Base-by-base conservation (phyloP, 2,113 vertebrate genomes). In the Scomber japonicus region DNA sequence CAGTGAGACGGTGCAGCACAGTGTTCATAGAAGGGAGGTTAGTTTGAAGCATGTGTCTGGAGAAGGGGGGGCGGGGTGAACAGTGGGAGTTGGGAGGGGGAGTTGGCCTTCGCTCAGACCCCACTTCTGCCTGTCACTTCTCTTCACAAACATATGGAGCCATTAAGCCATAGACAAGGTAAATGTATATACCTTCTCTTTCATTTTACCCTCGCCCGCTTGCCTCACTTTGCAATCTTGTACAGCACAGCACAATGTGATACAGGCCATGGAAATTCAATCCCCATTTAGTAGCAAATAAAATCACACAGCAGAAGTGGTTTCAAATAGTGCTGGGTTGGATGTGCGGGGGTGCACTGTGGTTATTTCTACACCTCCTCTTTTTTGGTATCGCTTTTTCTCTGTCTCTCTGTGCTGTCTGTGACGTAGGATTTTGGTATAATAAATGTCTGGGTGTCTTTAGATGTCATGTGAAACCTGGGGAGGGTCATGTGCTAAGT, bases 121-220 rank as follows among this genome's bases (percentile, higher is more conserved):
- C 91, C 93, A 94, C 93, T 94, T 95, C 92, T 92, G 90, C 91
- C 90, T 94, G 94, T 95, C 94, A 94, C 92, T 93, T 96, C 92
- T 91, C 85, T 89, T 94, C 94, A 92, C 92, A 93, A 94, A 95
- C 95, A 95, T 95, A 95, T 95, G 90, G 92, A 90, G 93, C 92
- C 88, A 95, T 95, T 94, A 95, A 92, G 85, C 92, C 91, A 90
- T 89, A 92, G 93, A 94, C 94, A 92, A 93, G 93, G 92, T 93
- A 94, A 94, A 95, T 92, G 92, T 93, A 94, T 93, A 92, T 91
- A 90, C 85, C 90, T 88, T 93, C 90, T 84, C 81, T 88, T 87
- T 91, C 87, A 82, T 89, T 92, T 90, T 86, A 81, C 84, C 84
- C 74, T 87, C 77, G 59, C 70, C 65, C 16, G 56, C 85, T 71